Base-by-base conservation (phyloP, 2,113 vertebrate genomes). In the Cacatua alba region DNA sequence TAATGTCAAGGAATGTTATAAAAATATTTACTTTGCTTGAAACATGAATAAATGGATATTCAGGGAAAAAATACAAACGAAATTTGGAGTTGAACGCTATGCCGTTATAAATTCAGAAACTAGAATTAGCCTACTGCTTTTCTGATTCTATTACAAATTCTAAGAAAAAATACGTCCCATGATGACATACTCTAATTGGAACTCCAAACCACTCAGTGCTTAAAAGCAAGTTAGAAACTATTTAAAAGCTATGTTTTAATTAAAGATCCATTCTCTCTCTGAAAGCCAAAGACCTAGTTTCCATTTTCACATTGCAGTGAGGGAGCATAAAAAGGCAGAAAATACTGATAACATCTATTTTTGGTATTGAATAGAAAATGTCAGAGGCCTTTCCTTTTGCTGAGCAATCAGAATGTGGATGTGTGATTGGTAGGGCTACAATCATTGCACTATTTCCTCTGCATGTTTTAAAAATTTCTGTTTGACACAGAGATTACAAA, bases 281-380 rank as follows among this genome's bases (percentile, higher is more conserved):
- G 12, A 78, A 83, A 77, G 21, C 44, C 15, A 7, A 64, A 89
- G 26, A 46, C 8, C 7, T 92, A 11, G 8, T 7, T 67, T 74
- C 18, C 0, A 0, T 13, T 33, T 85, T 82, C 37, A 46, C 6
- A 0, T 68, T 74, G 23, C 16, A 35, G 17, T 3, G 2, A 63
- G 28, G 6, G 9, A 77, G n/a, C 7, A 14, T 77, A n/a, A 59
- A 43, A 80, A 52, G 9, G 33, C 76, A 44, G 26, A 68, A 59
- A 79, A 64, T 68, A 82, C 8, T 17, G 16, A 62, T 39, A 90
- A 24, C 25, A 18, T 74, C 28, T 86, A 2, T 46, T 86, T 81
- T 86, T 93, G 29, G 5, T 80, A 41, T 46, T 88, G 46, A 67
- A 39, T 37, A 60, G 37, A 37, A 77, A 90, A 70, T n/a, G 19